Base-by-base conservation (phyloP, 2,113 vertebrate genomes). In the Lipophrys pholis region DNA sequence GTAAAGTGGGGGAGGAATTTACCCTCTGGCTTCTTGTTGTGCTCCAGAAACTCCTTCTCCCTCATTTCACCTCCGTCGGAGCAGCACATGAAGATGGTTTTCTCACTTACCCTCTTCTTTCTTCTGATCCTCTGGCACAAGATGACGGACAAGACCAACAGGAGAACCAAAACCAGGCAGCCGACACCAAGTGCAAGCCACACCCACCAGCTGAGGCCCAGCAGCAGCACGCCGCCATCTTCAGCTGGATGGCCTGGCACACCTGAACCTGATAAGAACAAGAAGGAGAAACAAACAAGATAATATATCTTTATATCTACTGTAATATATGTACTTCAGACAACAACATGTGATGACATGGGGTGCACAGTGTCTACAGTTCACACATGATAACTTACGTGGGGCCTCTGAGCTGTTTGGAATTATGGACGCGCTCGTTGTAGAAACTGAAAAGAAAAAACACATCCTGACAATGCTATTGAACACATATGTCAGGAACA, bases 131-230 rank as follows among this genome's bases (percentile, higher is more conserved):
- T 88, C 61, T 21, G 21, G 0, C 17, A 66, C 71, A 89, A 8
- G 11, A 82, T 11, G 6, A 86, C 17, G 58, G 81, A 10, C 0
- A 35, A 1, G 41, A 76, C 21, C 15, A 83, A 3, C 15, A 94
- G 80, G 48, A 59, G 43, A 9, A 93, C 0, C 42, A 92, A 48
- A 38, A 90, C 4, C 43, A 91, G 7, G 53, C 15, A 14, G 35
- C 86, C 76, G 1, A 7, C 77, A 14, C 76, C 85, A 1, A 79
- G 0, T 0, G 65, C 69, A 16, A 85, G 30, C 92, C 93, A 93
- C 48, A 91, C 0, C 93, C 91, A 94, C 80, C 85, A 64, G 15
- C 0, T 3, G 7, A 90, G 12, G 4, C 68, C 86, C 53, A 69
- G 14, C 11, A 72, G 0, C 2, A 0, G 14, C 11, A 72, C 0